Evolutionary conservation across 2,797 vertebrate species (phyloP), one percentile per base, ranked within the genome.

Genomic region (Notolabrus celidotus): DNA sequence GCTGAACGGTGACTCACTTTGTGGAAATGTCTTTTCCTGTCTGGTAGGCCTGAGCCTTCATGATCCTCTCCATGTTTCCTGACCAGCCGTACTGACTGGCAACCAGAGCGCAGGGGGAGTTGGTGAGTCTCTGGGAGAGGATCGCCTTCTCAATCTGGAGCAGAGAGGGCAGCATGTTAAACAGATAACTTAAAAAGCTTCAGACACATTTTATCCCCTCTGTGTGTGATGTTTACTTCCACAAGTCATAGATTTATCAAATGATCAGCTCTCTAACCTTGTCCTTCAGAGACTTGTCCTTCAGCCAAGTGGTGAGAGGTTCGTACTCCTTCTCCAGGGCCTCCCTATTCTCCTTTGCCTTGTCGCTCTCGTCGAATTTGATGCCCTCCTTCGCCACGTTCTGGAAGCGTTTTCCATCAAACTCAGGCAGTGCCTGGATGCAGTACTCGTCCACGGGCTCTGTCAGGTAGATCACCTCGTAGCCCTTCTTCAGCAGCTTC

Each of bases 41-140:
- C 82, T 99, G 98, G 88, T 99, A 99, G 1, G 98, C 98, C 63
- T 99, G 98, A 42, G 98, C 98, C 87, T 99, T 99, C 98, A 99
- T 99, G 84, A 99, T 99, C 79, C 98, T 94, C 89, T 99, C 98
- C 98, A 99, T 99, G 91, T 99, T 99, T 73, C 98, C 98, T 70
- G 98, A 99, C 98, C 98, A 99, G 46, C 98, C 98, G 0, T 99
- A 99, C 86, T 99, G 98, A 90, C 98, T 99, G 68, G 98, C 98
- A 54, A 99, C 96, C 55, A 99, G 89, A 45, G 98, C 98, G 57
- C 98, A 99, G 0, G 98, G 98, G 5, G 98, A 99, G 22, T 96
- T 91, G 0, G 97, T 99, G 58, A 99, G 90, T 67, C 98, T 96
- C 86, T 99, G 97, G 38, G 98, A 99, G 0, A 99, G 82, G 45